Evolutionary conservation across 1,140 invertebrate species (phyloP).

Genomic region (Dryas iulia): DNA sequence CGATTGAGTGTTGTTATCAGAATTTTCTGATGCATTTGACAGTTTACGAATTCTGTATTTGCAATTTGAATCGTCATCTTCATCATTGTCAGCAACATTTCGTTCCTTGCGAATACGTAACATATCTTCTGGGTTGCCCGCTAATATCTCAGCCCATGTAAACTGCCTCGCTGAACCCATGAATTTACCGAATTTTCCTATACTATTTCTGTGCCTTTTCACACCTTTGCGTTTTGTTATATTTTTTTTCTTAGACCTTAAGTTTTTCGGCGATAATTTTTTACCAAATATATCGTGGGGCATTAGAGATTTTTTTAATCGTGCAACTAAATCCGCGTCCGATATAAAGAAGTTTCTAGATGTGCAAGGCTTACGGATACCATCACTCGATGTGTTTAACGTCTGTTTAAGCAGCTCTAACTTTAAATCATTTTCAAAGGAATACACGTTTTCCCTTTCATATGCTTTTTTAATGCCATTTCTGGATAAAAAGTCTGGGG

Average conservation of each 20-base stretch:
- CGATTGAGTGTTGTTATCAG: slow-evolving; percentile 58
- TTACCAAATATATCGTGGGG: slow-evolving; percentile 71
- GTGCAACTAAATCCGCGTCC: slow-evolving; percentile 69
- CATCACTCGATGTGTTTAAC: slow-evolving; percentile 70
- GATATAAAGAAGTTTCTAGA: slow-evolving; percentile 78
- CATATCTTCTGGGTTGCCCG: slow-evolving; percentile 81
- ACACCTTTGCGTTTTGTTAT: slow-evolving; percentile 70
- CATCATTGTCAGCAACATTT: slow-evolving; percentile 53
- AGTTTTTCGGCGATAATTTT: slow-evolving; percentile 75
- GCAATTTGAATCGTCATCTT: slow-evolving; percentile 66
- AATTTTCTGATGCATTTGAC: slow-evolving; percentile 60
- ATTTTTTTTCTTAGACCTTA: slow-evolving; percentile 73
- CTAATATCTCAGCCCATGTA: slow-evolving; percentile 81
- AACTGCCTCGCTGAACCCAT: slow-evolving; percentile 78
- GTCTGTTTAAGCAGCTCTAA: slow-evolving; percentile 71
- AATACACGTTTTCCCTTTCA: slow-evolving; percentile 74
- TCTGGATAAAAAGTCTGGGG: slow-evolving; percentile 60
- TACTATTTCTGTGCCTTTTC: slow-evolving; percentile 67
- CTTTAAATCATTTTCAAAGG: slow-evolving; percentile 73
- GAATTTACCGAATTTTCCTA: slow-evolving; percentile 77
- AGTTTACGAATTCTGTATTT: slow-evolving; percentile 75
- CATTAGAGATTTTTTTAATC: slow-evolving; percentile 72
- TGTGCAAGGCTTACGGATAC: slow-evolving; percentile 67
- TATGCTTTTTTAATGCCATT: slow-evolving; percentile 69
- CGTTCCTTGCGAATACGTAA: slow-evolving; percentile 77